These are phyloP conservation scores for Ladona fulva DNA, from an alignment of 1,140 invertebrate species.

Conservation along the genomic window DNA sequence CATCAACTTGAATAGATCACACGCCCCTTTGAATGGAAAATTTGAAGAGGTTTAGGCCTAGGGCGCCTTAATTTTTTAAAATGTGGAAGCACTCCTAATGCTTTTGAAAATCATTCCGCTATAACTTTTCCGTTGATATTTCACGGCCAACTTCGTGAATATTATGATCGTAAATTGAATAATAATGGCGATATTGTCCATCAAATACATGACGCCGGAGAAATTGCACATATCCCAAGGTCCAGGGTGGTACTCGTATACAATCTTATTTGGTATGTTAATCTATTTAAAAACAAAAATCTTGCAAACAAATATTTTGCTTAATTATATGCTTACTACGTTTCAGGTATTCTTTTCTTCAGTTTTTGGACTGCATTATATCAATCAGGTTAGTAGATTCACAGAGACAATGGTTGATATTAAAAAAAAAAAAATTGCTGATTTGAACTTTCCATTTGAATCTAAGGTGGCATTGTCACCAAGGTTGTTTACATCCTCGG, in stretches of 20 bases:
- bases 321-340: neutral
- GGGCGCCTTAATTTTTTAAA: neutral
- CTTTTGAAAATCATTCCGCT: neutral
- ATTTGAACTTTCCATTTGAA: neutral
- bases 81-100: neutral
- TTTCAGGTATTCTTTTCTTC: neutral
- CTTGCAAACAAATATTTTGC: neutral
- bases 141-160: neutral
- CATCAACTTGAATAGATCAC: slow-evolving; percentile 6
- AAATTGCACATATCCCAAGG: neutral
- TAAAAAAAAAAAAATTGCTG: neutral
- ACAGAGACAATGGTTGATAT: neutral
- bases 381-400: neutral
- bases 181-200: slow-evolving; percentile 1
- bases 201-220: neutral
- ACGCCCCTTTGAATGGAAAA: neutral
- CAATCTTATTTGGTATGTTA: neutral
- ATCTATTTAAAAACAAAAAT: neutral
- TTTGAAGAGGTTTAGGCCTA: neutral
- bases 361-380: neutral
- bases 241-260: neutral
- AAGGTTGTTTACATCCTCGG: neutral
- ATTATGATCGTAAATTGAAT: neutral
- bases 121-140: neutral
- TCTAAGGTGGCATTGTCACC: neutral